Base-by-base conservation (phyloP, 64 coral and sea anemone genomes). In the Porites lutea region DNA sequence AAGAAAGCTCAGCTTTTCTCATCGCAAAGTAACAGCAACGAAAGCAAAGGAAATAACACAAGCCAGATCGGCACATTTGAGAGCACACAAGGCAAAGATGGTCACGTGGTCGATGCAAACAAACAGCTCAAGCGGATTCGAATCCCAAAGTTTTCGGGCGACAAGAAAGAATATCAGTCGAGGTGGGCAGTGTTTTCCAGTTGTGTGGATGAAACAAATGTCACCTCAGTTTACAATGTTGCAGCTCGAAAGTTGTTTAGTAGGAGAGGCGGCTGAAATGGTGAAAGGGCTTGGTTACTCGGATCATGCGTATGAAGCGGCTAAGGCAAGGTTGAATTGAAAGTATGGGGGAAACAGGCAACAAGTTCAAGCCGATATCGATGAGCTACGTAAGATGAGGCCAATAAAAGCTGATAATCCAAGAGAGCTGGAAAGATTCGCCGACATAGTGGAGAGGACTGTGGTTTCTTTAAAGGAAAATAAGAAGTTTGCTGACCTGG, bases 161-260 rank as follows among this genome's bases (percentile, higher is more conserved):
- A 93, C 37, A 88, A 93, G 58, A 16, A 61, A 44, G 84, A 93
- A 49, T 88, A 88, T 93, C 82, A 92, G 66, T 23, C 46, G 6
- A 83, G 65, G 69, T 88, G 19, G 72, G 86, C 66, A 6, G 79
- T 72, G 1, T 90, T 94, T 77, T 89, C 53, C 13, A 94, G 55
- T 7, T 89, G 87, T 76, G 71, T 89, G 22, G 92, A 95, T 75
- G 27, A 37, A 37, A 37, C 27, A 37, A 37, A 37, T 37, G 27
- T 37, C 27, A 37, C 0, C 87, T 7, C 92, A 94, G 50, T 90
- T 94, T 85, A 94, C 86, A 64, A 89, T 94, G 93, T 86, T 90
- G 51, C 52, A 71, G 72, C 58, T 94, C 45, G 79, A 94, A 72
- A 88, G 86, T 65, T 89, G 87, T 15, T 77, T 86, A 51, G 71